These are phyloP conservation scores for Tapirus terrestris DNA, from an alignment of 2,113 vertebrate genomes.

Conservation along the genomic window DNA sequence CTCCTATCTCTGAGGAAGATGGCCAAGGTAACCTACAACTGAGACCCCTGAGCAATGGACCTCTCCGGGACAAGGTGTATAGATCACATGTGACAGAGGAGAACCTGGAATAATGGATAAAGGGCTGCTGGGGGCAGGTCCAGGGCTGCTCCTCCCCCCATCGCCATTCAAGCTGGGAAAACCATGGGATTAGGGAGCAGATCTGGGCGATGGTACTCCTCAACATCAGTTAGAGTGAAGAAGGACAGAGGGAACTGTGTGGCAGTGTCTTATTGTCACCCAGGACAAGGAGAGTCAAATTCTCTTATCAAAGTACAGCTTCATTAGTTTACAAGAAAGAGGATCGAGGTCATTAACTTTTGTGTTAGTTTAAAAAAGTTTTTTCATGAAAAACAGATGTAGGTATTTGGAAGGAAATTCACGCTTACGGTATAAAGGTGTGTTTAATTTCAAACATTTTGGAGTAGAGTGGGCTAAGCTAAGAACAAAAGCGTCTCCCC, in stretches of 20 bases:
- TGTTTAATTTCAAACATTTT: not conserved
- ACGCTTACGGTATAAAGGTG: not conserved
- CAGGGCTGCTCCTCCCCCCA: not conserved
- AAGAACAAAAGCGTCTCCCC: not conserved
- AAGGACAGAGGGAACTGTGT: not conserved
- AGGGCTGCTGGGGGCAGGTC: no score
- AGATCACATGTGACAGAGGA: not conserved
- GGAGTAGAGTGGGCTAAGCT: not conserved
- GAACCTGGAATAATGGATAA: no score
- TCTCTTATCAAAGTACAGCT: not conserved
- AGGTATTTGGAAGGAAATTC: not conserved
- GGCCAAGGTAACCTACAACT: not conserved
- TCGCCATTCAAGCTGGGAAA: accelerated
- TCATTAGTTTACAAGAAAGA: not conserved
- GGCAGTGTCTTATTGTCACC: no score
- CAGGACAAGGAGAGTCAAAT: not conserved
- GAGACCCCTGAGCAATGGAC: no score
- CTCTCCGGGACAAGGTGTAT: not conserved
- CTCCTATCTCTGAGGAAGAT: not conserved
- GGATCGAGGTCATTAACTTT: not conserved
- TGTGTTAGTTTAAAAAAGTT: not conserved
- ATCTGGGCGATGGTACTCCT: accelerated
- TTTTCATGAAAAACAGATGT: not conserved
- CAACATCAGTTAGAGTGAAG: not conserved
- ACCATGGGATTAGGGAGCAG: not conserved